Conservation (phyloP, 2,113 vertebrate species). For the Menura novaehollandiae region DNA sequence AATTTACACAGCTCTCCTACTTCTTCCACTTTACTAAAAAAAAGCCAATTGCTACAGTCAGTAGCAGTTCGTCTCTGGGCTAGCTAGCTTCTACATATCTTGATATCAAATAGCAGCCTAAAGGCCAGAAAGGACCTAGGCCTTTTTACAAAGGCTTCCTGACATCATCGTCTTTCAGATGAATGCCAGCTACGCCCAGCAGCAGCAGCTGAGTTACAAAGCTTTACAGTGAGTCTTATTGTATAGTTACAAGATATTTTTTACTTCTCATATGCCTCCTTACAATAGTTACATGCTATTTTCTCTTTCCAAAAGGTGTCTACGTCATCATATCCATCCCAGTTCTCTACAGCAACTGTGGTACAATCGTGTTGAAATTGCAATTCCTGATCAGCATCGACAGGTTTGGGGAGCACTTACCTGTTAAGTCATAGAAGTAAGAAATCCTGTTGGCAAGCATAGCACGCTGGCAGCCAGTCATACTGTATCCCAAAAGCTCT, state of each 20-base stretch:
- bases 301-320: not conserved
- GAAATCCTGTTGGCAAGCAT: constrained; percentile 97
- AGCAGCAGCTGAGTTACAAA: not conserved
- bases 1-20: not conserved
- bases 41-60: not conserved
- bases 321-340: not conserved
- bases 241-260: not conserved
- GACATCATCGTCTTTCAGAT: not conserved
- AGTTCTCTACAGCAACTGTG: not conserved
- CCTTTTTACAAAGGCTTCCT: not conserved
- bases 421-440: constrained; percentile 90
- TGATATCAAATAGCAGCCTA: not conserved
- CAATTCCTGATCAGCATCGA: not conserved
- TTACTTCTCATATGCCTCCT: not conserved
- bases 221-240: not conserved
- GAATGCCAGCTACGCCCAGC: not conserved
- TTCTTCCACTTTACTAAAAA: not conserved
- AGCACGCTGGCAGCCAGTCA: constrained; percentile 94
- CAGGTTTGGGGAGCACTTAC: constrained; percentile 55
- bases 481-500: constrained; percentile 94
- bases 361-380: not conserved
- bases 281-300: not conserved
- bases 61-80: not conserved
- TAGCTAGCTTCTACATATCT: not conserved
- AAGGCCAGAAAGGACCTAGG: not conserved